A percentile compares a stretch with the other conserved stretches of the same genome.
Conservation (phyloP, 2,888 invertebrate species). For the Ctena decussata region DNA sequence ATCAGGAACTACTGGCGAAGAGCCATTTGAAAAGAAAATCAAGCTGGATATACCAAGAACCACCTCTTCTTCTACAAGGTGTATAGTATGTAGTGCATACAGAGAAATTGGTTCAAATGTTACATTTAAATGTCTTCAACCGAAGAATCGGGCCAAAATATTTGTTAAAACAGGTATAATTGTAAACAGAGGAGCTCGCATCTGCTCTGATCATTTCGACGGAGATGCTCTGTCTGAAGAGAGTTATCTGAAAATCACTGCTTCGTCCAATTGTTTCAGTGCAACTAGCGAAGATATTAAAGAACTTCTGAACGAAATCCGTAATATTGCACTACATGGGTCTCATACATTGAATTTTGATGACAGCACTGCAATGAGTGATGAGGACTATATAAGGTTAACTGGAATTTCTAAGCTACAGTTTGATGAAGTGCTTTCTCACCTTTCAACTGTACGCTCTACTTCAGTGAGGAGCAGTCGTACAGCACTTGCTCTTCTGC, state of each 20-base stretch:
- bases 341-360: conserved; percentile 36
- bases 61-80: not conserved
- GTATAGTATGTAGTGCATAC: conserved; percentile 15
- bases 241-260: conserved; percentile 5
- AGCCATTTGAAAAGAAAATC: not conserved
- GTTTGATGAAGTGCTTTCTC: conserved; percentile 43
- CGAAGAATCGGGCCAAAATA: not conserved
- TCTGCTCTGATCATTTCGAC: not conserved
- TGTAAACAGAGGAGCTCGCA: not conserved
- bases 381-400: conserved; percentile 11
- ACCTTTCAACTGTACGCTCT: conserved; percentile 19
- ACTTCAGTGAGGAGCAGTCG: conserved; percentile 27
- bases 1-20: not conserved
- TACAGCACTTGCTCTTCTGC: conserved; percentile 51
- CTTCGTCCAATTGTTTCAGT: not conserved
- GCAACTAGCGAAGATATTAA: not conserved
- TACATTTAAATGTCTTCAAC: not conserved
- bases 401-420: conserved; percentile 32
- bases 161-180: not conserved
- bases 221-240: conserved; percentile 8
- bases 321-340: conserved; percentile 4
- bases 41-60: not conserved
- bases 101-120: conserved; percentile 39
- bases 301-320: not conserved
- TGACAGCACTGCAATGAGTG: not conserved